Evolutionary conservation across 2,113 vertebrate species (phyloP).

Genomic region (Halichoerus grypus): DNA sequence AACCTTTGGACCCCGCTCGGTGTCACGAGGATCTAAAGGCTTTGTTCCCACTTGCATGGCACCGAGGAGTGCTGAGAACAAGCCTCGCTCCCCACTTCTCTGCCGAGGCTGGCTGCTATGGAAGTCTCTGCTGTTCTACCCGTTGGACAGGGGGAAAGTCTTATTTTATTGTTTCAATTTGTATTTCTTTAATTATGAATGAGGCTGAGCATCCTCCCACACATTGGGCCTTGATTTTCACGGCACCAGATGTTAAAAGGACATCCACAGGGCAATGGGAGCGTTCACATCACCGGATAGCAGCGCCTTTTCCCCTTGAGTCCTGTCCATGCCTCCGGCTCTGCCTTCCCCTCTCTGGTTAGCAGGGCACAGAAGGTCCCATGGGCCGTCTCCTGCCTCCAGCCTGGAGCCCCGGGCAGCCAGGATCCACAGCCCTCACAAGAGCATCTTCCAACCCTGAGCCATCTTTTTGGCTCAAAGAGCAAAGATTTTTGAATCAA

Average conservation of each 20-base stretch:
- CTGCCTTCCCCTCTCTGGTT: accelerated
- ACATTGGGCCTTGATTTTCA: background rate
- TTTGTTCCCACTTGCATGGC: accelerated
- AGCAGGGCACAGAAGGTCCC: background rate
- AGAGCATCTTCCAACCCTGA: background rate
- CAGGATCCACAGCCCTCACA: accelerated
- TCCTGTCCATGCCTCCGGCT: background rate
- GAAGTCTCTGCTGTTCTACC: background rate
- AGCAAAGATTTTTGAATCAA: conserved; percentile 22
- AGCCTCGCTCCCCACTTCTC: accelerated
- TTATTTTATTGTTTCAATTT: background rate
- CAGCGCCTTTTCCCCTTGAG: accelerated
- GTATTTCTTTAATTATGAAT: background rate
- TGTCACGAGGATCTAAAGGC: background rate
- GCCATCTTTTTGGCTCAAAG: background rate
- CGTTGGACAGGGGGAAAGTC: background rate
- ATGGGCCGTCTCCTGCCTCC: background rate
- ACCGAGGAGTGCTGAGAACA: accelerated
- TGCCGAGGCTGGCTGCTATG: background rate
- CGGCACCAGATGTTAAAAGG: background rate
- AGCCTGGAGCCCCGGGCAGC: background rate
- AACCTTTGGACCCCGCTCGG: background rate
- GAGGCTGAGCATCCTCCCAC: background rate
- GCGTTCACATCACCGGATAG: background rate
- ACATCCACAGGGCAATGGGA: accelerated